Conservation (phyloP, 2,888 invertebrate genomes). For the Trilocha varians region DNA sequence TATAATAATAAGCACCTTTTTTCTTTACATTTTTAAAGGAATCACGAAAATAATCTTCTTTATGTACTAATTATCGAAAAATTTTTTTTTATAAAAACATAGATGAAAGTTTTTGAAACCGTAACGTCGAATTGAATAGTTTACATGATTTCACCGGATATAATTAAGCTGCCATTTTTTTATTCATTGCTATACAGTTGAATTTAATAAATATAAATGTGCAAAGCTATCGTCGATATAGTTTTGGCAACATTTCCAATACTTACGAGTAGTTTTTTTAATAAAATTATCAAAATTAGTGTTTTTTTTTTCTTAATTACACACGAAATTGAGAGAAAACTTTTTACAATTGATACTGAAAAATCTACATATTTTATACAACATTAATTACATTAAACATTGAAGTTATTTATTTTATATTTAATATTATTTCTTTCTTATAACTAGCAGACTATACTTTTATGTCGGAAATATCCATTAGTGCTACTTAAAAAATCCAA, state of each 20-base stretch:
- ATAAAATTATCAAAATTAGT: neutral
- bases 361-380: slow-evolving; percentile 23
- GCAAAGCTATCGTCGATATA: neutral
- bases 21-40: too few species aligned
- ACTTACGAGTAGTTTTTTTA: neutral
- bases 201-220: neutral
- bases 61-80: too few species aligned
- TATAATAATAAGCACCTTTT: too few species aligned
- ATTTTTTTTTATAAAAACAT: too few species aligned
- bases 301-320: neutral
- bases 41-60: too few species aligned
- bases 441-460: neutral
- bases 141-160: too few species aligned
- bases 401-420: slow-evolving; percentile 6
- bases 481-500: too few species aligned
- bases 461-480: too few species aligned
- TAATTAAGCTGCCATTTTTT: too few species aligned
- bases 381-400: slow-evolving; percentile 10
- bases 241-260: slow-evolving; percentile 8
- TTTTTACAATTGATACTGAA: slow-evolving; percentile 8
- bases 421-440: slow-evolving; percentile 5
- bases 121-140: too few species aligned
- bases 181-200: neutral
- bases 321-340: neutral
- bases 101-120: too few species aligned